A percentile compares a stretch with the other conserved stretches of the same genome.
These are phyloP conservation scores for Embiotoca jacksoni DNA, from an alignment of 2,113 vertebrate genomes.

Conservation along the genomic window DNA sequence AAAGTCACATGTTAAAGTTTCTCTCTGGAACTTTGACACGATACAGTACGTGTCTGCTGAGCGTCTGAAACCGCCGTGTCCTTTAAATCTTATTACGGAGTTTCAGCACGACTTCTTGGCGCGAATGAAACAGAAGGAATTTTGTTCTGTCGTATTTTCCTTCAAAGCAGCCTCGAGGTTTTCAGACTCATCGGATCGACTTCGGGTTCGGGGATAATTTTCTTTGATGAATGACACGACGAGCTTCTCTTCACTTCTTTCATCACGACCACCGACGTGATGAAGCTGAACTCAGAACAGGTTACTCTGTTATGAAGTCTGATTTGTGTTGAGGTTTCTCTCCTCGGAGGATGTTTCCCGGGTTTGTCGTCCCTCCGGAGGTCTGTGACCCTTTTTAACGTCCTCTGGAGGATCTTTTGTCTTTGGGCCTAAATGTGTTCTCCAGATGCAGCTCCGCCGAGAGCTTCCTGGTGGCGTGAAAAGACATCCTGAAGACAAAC, in stretches of 20 bases:
- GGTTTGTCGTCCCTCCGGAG: slow-evolving; percentile 25
- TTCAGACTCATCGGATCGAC: slow-evolving; percentile 23
- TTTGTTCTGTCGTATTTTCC: background rate
- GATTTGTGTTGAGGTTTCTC: slow-evolving; percentile 13
- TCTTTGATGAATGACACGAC: slow-evolving; percentile 23
- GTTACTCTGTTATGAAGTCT: background rate
- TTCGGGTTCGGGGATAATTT: slow-evolving; percentile 3
- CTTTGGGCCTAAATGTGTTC: slow-evolving; percentile 63
- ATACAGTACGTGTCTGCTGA: slow-evolving; percentile 3
- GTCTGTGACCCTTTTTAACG: background rate
- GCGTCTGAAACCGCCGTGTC: background rate
- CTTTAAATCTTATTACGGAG: slow-evolving; percentile 15
- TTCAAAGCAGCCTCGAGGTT: slow-evolving; percentile 10
- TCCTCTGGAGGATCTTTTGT: slow-evolving; percentile 56
- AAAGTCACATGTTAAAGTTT: too few species aligned
- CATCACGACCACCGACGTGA: too few species aligned
- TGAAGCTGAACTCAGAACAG: background rate
- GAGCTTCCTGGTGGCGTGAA: slow-evolving; percentile 75
- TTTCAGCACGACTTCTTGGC: slow-evolving; percentile 2
- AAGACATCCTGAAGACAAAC: slow-evolving; percentile 66
- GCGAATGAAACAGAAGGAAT: background rate
- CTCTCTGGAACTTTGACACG: too few species aligned
- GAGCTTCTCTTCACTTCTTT: background rate
- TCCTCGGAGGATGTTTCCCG: background rate
- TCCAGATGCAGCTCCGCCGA: slow-evolving; percentile 75